Evolutionary conservation across 2,113 vertebrate species (phyloP), one percentile per base, ranked within the genome.

Genomic region (Ciconia stormi): DNA sequence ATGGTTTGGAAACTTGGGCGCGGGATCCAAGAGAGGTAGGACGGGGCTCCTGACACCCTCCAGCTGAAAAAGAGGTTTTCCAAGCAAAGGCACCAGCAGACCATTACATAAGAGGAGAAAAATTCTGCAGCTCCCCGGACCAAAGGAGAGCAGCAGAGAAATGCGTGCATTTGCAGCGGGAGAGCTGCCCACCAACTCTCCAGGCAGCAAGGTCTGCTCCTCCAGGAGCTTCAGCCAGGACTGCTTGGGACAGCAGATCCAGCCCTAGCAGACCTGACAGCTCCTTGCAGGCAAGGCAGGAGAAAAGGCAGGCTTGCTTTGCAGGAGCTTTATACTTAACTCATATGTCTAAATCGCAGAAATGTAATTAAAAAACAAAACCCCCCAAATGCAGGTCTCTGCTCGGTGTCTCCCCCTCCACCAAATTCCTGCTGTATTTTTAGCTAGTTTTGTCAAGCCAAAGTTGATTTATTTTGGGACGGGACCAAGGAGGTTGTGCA

Each of bases 101-200:
- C 77, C 89, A 80, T 97, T 97, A 96, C 95, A 95, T 97, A 97
- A 97, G 95, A 95, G 44, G 25, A 72, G 30, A 42, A 90, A 82
- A 93, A 96, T 62, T 76, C 89, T 95, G 96, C 96, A 89, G 96
- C 94, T 97, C 70, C 70, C 77, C 9, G n/a, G 91, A 56, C 89
- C 62, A 15, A 91, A 81, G 93, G 73, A 76, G 53, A 96, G 82
- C 82, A 81, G 91, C 77, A 92, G 77, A 65, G 73, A 78, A 72
- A 87, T 36, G 90, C 65, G 26, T 11, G 23, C 32, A 11, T 58
- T 87, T 90, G 70, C 67, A 81, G 85, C 46, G 80, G 71, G 58
- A 69, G 8, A 69, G 58, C 79, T 96, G 87, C 90, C 78, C 93
- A 81, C 92, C 55, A 77, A 70, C 81, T 93, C 87, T 67, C 73